Conservation (phyloP, 2,888 invertebrate genomes). For the Cremastobaeus sp. region DNA sequence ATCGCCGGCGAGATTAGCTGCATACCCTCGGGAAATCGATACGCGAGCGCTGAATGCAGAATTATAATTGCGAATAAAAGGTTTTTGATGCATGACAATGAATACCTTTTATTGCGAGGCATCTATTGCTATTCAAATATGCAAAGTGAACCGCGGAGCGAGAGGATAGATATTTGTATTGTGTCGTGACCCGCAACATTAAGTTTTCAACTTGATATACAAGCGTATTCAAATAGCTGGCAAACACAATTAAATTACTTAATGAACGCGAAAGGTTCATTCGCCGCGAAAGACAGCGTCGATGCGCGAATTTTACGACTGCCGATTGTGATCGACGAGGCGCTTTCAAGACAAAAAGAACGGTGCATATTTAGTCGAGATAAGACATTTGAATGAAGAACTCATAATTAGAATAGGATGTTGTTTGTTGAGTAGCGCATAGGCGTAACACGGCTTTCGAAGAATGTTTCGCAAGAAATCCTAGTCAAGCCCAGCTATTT, state of each 20-base stretch:
- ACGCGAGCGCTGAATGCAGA: neutral
- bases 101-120: constrained; percentile 37
- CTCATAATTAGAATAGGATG: constrained; percentile 34
- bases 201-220: too few relatives aligned
- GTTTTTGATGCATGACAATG: constrained; percentile 44
- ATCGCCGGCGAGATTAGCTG: neutral
- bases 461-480: constrained; percentile 66
- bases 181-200: too few relatives aligned
- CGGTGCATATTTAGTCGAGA: too few relatives aligned
- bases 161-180: constrained; percentile 16
- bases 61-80: constrained; percentile 36
- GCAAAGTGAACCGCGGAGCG: constrained; percentile 26
- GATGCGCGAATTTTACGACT: too few relatives aligned
- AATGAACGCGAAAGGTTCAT: too few relatives aligned
- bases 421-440: constrained; percentile 23
- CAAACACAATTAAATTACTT: too few relatives aligned
- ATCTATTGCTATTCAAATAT: constrained; percentile 47
- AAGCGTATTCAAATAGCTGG: too few relatives aligned
- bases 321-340: too few relatives aligned
- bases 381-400: constrained; percentile 23
- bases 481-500: constrained; percentile 58
- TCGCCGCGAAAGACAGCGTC: too few relatives aligned
- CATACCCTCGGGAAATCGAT: constrained; percentile 12
- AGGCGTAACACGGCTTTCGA: constrained; percentile 62
- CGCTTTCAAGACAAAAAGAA: too few relatives aligned